Base-by-base conservation (phyloP, 2,113 vertebrate genomes). In the Motacilla tschutschensis region DNA sequence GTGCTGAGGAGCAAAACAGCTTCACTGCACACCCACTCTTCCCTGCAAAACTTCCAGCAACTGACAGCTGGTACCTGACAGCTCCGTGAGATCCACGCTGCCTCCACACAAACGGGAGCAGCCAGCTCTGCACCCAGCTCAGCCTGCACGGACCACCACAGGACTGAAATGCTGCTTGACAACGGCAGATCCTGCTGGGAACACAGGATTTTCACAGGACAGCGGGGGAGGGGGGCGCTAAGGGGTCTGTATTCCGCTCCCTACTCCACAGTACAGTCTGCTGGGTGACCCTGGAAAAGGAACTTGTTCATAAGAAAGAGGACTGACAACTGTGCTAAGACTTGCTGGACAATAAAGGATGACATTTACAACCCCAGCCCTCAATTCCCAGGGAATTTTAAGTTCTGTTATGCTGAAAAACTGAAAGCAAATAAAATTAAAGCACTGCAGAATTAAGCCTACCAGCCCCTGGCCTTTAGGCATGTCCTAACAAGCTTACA, bases 41-140 rank as follows among this genome's bases (percentile, higher is more conserved):
- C 81, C 60, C 84, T 87, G 79, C 72, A 73, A 51, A 93, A 78
- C 88, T 74, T 92, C 87, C 90, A 94, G 88, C 88, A 70, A 28
- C 72, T 85, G 87, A 50, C 75, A 92, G 91, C 79, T 83, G 33
- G 18, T 69, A 78, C 82, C 75, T 70, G 82, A 70, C 93, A 93
- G 83, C 88, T 70, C 90, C 12, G 53, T 0, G 11, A 64, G 50
- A 33, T 40, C 66, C 12, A 1, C 5, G 2, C 67, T 77, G 92
- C 86, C 93, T 84, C 88, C 93, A 77, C 86, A 47, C 55, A 3
- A 28, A 24, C 0, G 13, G 64, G 36, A 48, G 43, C 1, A 50
- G 59, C 9, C 51, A 40, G 71, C 33, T 7, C 58, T 28, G 41
- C 53, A 55, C 1, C 44, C 48, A 36, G 16, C 50, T 17, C 62